phyloP scores from a whole-genome alignment of 2,797 vertebrate genomes.

The Sebastes minor region DNA sequence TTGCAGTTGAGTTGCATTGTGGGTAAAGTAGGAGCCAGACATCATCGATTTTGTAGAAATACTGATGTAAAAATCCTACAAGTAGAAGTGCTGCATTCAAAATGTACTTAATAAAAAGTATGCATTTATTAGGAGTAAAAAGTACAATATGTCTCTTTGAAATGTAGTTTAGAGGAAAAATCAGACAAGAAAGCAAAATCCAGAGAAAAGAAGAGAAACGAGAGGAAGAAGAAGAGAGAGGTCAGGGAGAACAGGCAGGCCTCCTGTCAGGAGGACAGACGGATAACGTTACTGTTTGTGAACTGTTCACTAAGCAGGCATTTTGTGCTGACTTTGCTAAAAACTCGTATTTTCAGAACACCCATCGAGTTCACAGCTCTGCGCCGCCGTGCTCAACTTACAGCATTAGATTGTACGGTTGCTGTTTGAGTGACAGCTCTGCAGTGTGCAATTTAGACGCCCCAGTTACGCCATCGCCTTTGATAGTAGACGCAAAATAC shows the following conservation, averaged over 20 bases:
- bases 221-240: not conserved
- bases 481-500: constrained; percentile 19
- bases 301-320: constrained; percentile 31
- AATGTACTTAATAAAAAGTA: not conserved
- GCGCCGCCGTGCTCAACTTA: constrained; percentile 28
- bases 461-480: not conserved
- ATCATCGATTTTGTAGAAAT: not conserved
- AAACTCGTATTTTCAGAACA: constrained; percentile 14
- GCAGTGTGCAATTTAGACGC: constrained; percentile 1
- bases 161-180: not conserved
- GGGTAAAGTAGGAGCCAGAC: no score
- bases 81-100: not conserved
- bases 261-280: constrained; percentile 40
- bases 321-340: constrained; percentile 53
- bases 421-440: constrained; percentile 35
- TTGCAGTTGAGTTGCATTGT: no score
- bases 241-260: constrained; percentile 25
- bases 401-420: constrained; percentile 2
- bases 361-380: constrained; percentile 19
- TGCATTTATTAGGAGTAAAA: not conserved
- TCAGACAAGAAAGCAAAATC: not conserved
- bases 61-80: not conserved
- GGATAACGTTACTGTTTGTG: constrained; percentile 47
- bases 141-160: not conserved
- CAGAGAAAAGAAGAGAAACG: not conserved